Conservation (phyloP, 2,888 invertebrate genomes). For the Herminia tarsipennalis region DNA sequence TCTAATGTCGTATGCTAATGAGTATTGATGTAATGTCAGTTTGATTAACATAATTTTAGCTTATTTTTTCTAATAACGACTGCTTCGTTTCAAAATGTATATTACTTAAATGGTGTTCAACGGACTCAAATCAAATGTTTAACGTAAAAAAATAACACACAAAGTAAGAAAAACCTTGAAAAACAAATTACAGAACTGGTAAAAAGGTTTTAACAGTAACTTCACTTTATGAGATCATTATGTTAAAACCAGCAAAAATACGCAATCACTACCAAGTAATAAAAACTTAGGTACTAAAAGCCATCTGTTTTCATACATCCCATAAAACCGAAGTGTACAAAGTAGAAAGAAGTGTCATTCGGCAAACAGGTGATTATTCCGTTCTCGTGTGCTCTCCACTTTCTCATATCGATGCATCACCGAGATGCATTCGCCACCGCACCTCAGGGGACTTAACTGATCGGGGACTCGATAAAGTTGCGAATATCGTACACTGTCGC, state of each 20-base stretch:
- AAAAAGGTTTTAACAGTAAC: background rate
- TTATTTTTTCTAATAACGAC: too few relatives aligned
- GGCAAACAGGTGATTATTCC: conserved; percentile 69
- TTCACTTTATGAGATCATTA: background rate
- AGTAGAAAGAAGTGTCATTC: conserved; percentile 42
- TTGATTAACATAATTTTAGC: too few relatives aligned
- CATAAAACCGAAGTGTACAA: conserved; percentile 8
- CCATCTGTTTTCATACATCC: conserved; percentile 26
- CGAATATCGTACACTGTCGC: conserved; percentile 32
- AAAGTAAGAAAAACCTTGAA: too few relatives aligned
- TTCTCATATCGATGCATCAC: conserved; percentile 75
- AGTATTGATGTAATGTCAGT: too few relatives aligned
- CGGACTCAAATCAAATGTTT: too few relatives aligned
- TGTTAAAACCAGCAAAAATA: conserved; percentile 1
- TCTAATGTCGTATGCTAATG: too few relatives aligned
- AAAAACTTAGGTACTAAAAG: conserved; percentile 27
- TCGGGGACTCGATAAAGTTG: conserved; percentile 39
- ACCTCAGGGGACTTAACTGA: conserved; percentile 29
- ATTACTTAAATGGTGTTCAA: too few relatives aligned
- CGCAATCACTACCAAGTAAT: conserved; percentile 30
- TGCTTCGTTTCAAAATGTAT: too few relatives aligned
- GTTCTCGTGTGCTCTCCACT: conserved; percentile 63
- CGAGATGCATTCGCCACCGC: conserved; percentile 69
- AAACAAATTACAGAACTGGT: too few relatives aligned
- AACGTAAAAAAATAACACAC: background rate